These are phyloP conservation scores for Tolypeutes matacus DNA, from an alignment of 2,797 vertebrate genomes.

Conservation along the genomic window DNA sequence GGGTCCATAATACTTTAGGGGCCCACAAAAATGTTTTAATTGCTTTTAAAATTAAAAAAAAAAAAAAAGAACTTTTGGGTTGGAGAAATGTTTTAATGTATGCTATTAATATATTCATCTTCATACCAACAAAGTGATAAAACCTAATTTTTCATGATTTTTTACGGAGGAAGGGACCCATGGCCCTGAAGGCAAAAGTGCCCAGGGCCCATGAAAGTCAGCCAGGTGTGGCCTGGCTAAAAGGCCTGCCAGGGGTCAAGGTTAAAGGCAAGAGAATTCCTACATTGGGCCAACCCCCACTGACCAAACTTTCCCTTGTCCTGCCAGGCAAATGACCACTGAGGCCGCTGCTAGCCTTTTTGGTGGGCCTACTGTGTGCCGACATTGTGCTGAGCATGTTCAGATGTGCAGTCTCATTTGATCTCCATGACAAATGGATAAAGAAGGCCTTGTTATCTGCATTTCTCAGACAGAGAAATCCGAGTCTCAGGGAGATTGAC, in stretches of 20 bases:
- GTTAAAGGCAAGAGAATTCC: background rate
- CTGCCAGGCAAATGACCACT: background rate
- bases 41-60: background rate
- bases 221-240: background rate
- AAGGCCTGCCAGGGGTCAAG: background rate
- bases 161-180: background rate
- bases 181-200: background rate
- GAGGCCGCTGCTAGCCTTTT: background rate
- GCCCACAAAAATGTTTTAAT: background rate
- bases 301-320: background rate
- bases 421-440: background rate
- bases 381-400: background rate
- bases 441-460: background rate
- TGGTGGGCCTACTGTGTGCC: background rate
- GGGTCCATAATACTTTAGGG: background rate
- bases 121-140: background rate
- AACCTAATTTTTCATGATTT: background rate
- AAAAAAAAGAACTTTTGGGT: background rate
- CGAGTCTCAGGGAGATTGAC: background rate
- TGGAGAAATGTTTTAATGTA: constrained; percentile 17
- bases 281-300: background rate
- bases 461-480: background rate
- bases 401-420: background rate
- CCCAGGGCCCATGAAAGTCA: background rate
- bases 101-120: background rate